These are phyloP conservation scores for Erebia ligea DNA, from an alignment of 2,888 invertebrate genomes.

Conservation along the genomic window DNA sequence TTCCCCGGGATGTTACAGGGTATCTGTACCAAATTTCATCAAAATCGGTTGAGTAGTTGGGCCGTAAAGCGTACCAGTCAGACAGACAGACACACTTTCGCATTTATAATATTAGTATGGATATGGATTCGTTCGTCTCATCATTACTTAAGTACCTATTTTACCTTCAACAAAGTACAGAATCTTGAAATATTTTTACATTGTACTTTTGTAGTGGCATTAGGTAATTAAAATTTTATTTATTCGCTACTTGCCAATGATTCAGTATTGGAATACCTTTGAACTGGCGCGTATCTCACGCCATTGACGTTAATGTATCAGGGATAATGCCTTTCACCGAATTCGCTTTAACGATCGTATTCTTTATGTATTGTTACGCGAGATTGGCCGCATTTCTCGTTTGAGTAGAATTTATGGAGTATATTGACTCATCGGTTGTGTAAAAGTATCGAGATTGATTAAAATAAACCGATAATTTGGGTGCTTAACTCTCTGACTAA, in stretches of 20 bases:
- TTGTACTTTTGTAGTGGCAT: neutral
- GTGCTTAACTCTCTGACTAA: neutral
- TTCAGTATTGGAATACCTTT: slow-evolving; percentile 23
- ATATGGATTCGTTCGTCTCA: too few relatives aligned
- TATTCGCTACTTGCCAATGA: slow-evolving; percentile 2
- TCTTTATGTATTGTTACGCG: slow-evolving; percentile 16
- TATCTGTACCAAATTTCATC: too few relatives aligned
- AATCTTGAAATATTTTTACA: neutral
- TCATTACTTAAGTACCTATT: too few relatives aligned
- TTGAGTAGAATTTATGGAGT: slow-evolving; percentile 1
- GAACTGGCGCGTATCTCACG: slow-evolving; percentile 25
- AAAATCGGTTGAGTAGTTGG: too few relatives aligned
- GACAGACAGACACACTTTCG: too few relatives aligned
- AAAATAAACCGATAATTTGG: neutral
- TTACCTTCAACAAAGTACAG: too few relatives aligned
- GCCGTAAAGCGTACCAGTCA: too few relatives aligned
- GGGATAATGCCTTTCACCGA: slow-evolving; percentile 30
- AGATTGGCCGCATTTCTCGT: slow-evolving; percentile 9
- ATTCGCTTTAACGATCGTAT: slow-evolving; percentile 26
- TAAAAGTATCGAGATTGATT: neutral
- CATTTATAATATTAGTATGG: too few relatives aligned
- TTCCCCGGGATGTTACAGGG: too few relatives aligned
- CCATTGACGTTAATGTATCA: slow-evolving; percentile 25
- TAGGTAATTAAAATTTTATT: slow-evolving; percentile 7
- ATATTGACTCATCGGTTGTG: slow-evolving; percentile 13